Percentiles rank a stretch among this genome's conserved stretches.
phyloP scores from a whole-genome alignment of 2,113 vertebrate genomes.

The Catharus bicknelli region DNA sequence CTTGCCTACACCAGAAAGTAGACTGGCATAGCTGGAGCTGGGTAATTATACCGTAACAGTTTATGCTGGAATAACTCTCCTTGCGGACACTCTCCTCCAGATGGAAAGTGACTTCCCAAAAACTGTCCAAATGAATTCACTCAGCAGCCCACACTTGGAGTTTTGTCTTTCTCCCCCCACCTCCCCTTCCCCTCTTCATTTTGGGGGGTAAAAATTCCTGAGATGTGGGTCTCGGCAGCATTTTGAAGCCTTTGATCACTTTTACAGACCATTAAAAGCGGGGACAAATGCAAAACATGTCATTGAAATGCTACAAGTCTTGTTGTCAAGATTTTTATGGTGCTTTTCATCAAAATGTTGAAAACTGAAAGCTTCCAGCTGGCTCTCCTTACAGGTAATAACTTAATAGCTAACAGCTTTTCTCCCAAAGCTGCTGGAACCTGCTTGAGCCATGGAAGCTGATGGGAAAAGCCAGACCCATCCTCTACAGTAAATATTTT shows the following conservation, averaged over 20 bases:
- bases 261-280: background rate
- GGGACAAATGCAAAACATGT: constrained; percentile 10
- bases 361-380: constrained; percentile 61
- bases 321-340: constrained; percentile 55
- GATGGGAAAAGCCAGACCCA: constrained; percentile 31
- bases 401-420: constrained; percentile 61
- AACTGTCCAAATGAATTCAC: background rate
- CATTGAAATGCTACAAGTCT: constrained; percentile 13
- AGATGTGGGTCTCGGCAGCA: background rate
- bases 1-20: constrained; percentile 51
- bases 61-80: constrained; percentile 6
- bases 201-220: background rate
- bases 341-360: constrained; percentile 64
- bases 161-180: fast-evolving
- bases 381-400: constrained; percentile 58
- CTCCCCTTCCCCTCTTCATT: background rate
- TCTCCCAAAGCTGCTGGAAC: constrained; percentile 49
- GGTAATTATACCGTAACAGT: constrained; percentile 31
- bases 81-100: constrained; percentile 6
- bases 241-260: constrained; percentile 27
- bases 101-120: constrained; percentile 34
- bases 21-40: constrained; percentile 28
- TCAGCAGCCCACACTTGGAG: background rate
- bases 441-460: constrained; percentile 20
- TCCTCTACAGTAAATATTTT: constrained; percentile 29